Percentiles rank a stretch among this genome's conserved stretches.
These are phyloP conservation scores for Steinernema khuongi DNA, from an alignment of 1,140 invertebrate genomes.

Conservation along the genomic window DNA sequence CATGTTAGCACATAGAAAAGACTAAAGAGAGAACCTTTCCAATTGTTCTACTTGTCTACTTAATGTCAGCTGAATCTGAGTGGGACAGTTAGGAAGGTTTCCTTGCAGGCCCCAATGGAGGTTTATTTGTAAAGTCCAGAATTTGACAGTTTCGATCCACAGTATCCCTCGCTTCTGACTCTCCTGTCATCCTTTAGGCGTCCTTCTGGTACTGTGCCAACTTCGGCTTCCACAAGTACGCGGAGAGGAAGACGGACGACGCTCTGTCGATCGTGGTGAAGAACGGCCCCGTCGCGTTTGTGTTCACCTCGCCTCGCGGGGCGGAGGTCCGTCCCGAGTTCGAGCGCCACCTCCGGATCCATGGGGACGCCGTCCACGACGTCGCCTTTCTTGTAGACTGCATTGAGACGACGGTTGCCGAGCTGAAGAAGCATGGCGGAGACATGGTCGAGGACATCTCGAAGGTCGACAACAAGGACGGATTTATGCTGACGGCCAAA, in stretches of 20 bases:
- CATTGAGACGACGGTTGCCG: conserved; percentile 31
- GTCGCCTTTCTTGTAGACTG: conserved; percentile 84
- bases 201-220: conserved; percentile 83
- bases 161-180: too few species aligned
- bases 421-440: conserved; percentile 6
- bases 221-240: conserved; percentile 83
- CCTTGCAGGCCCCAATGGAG: too few species aligned
- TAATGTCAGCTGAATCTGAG: too few species aligned
- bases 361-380: conserved; percentile 94
- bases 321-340: conserved; percentile 74
- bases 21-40: too few species aligned
- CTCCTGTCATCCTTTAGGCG: conserved; percentile 68
- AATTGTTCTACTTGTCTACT: too few species aligned
- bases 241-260: conserved; percentile 83
- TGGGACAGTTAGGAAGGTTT: too few species aligned
- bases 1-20: too few species aligned
- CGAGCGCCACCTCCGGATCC: conserved; percentile 70
- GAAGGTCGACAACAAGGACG: conserved; percentile 72
- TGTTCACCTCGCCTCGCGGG: conserved; percentile 80
- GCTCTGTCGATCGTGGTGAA: conserved; percentile 77
- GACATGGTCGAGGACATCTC: neutral
- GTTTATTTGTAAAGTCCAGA: too few species aligned
- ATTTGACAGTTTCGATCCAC: too few species aligned
- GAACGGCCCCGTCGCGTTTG: conserved; percentile 87
- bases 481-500: conserved; percentile 75